Evolutionary conservation across 2,888 invertebrate genomes (phyloP).

Genomic region (Caenorhabditis wallacei): DNA sequence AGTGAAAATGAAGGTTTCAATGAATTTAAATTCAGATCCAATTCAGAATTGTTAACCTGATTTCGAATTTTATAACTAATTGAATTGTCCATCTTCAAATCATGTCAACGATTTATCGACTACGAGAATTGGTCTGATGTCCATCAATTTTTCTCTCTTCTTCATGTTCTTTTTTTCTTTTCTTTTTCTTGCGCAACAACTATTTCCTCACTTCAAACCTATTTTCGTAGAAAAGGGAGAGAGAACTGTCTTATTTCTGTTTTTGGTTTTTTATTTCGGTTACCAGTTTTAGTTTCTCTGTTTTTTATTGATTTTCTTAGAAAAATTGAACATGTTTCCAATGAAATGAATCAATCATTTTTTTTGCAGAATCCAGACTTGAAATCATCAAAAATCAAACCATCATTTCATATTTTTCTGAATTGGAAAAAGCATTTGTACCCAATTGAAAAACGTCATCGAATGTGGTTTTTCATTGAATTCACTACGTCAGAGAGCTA

Average conservation of each 20-base stretch:
- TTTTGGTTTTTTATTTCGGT: not conserved
- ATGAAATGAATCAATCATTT: not conserved
- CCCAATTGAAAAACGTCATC: constrained; percentile 32
- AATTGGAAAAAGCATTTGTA: constrained; percentile 20
- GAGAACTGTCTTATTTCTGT: constrained; percentile 30
- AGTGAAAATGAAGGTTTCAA: too few relatives aligned
- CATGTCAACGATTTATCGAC: constrained; percentile 47
- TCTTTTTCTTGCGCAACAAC: constrained; percentile 33
- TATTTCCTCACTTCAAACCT: constrained; percentile 24
- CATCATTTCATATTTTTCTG: constrained; percentile 15
- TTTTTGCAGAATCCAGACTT: not conserved
- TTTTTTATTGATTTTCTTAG: constrained; percentile 11
- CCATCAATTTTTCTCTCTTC: constrained; percentile 35
- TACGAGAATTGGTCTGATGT: constrained; percentile 36
- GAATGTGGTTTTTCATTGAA: constrained; percentile 37
- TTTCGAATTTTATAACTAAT: not conserved
- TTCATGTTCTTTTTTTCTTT: constrained; percentile 21
- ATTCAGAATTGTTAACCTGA: not conserved
- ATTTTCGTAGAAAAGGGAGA: constrained; percentile 13
- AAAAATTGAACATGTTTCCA: not conserved
- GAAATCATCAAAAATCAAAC: constrained; percentile 32
- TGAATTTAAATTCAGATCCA: not conserved
- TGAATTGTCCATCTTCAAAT: constrained; percentile 21
- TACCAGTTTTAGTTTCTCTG: constrained; percentile 6
- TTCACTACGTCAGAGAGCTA: constrained; percentile 54